A percentile compares a stretch with the other conserved stretches of the same genome.
Evolutionary conservation across 2,113 vertebrate species (phyloP).

Genomic region (Elephantulus edwardii): DNA sequence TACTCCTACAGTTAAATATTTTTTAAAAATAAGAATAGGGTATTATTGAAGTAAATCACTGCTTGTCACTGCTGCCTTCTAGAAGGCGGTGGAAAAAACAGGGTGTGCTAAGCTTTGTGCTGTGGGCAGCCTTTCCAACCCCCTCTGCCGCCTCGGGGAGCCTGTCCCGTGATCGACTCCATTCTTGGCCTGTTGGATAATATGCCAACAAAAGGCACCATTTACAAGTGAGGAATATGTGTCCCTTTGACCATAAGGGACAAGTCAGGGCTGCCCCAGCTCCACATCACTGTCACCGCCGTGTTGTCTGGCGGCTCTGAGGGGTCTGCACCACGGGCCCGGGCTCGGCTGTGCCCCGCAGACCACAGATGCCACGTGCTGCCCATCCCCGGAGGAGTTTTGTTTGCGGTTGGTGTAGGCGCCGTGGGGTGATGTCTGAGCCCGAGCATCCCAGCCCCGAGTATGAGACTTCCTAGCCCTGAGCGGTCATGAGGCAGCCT

Average conservation of each 20-base stretch:
- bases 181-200: conserved; percentile 61
- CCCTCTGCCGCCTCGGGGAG: background rate
- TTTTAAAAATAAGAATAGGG: conserved; percentile 58
- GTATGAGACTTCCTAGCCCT: no score
- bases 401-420: no score
- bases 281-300: background rate
- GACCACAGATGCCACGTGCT: no score
- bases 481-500: no score
- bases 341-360: no score
- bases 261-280: background rate
- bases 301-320: background rate
- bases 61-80: background rate
- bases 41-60: conserved; percentile 20
- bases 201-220: conserved; percentile 43
- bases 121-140: conserved; percentile 11
- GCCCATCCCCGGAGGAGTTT: no score
- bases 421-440: no score
- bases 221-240: conserved; percentile 27
- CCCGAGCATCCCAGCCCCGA: no score
- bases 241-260: conserved; percentile 2
- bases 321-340: fast-evolving
- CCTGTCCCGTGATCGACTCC: conserved; percentile 31
- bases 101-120: conserved; percentile 29
- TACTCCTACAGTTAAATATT: conserved; percentile 65
- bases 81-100: conserved; percentile 1